phyloP scores from a whole-genome alignment of 2,888 invertebrate species.

The Dysmachus trigonus region DNA sequence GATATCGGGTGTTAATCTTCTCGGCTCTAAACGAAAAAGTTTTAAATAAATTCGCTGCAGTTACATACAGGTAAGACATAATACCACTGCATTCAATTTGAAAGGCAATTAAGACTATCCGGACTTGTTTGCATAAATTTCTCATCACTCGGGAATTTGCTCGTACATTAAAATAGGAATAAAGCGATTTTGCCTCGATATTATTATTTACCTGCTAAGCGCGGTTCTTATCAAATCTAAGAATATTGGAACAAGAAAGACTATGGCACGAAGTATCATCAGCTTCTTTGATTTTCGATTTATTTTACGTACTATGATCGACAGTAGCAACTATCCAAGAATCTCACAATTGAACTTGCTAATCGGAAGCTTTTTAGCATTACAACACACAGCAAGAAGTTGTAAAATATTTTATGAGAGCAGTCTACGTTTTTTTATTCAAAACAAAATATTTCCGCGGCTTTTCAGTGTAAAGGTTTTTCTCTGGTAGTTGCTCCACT shows the following conservation, averaged over 20 bases:
- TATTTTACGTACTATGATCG: neutral
- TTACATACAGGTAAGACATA: neutral
- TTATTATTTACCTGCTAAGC: neutral
- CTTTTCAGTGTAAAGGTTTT: neutral
- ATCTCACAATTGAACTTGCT: neutral
- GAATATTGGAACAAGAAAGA: neutral
- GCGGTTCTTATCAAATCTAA: neutral
- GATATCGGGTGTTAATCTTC: neutral
- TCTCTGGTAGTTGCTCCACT: neutral
- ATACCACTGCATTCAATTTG: neutral
- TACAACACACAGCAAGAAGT: neutral
- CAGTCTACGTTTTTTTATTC: neutral
- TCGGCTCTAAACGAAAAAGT: neutral
- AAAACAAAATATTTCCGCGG: neutral
- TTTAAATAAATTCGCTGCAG: neutral
- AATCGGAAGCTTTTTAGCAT: neutral
- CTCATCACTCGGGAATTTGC: neutral
- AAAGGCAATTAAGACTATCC: neutral
- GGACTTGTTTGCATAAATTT: neutral
- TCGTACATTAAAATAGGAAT: neutral
- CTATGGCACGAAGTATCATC: neutral
- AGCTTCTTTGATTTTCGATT: neutral
- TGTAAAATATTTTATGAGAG: neutral
- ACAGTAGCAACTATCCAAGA: neutral
- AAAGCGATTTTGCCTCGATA: neutral